Evolutionary conservation across 2,113 vertebrate genomes (phyloP).

Genomic region (Leuciscus idus): DNA sequence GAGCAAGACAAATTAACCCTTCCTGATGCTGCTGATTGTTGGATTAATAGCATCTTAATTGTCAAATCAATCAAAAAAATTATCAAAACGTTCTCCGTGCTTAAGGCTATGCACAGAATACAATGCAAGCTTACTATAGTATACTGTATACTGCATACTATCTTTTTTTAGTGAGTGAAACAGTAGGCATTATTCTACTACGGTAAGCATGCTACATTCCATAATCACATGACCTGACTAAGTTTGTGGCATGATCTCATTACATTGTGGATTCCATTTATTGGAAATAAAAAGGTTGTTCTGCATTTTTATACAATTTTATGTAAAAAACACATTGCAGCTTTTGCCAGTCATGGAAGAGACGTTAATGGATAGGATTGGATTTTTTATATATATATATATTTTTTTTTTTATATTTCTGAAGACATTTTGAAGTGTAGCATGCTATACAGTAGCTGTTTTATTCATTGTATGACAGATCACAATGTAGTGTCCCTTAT

Average conservation of each 20-base stretch:
- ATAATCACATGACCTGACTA: neutral
- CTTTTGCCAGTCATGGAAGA: neutral
- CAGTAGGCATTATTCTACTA: neutral
- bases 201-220: neutral
- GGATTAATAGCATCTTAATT: neutral
- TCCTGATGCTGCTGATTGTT: neutral
- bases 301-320: neutral
- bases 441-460: neutral
- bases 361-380: neutral
- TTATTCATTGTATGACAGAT: neutral
- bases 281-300: neutral
- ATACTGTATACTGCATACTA: neutral
- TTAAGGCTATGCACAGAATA: neutral
- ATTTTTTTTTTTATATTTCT: neutral
- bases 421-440: neutral
- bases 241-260: neutral
- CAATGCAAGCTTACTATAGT: neutral
- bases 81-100: neutral
- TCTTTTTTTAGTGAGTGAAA: neutral
- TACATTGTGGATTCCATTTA: neutral
- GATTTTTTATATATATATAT: too few relatives aligned
- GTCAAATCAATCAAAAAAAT: neutral
- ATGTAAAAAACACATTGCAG: neutral
- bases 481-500: neutral
- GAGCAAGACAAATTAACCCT: neutral